These are phyloP conservation scores for Hypotaenidia philippensis DNA, from an alignment of 2,797 vertebrate species.

Conservation along the genomic window DNA sequence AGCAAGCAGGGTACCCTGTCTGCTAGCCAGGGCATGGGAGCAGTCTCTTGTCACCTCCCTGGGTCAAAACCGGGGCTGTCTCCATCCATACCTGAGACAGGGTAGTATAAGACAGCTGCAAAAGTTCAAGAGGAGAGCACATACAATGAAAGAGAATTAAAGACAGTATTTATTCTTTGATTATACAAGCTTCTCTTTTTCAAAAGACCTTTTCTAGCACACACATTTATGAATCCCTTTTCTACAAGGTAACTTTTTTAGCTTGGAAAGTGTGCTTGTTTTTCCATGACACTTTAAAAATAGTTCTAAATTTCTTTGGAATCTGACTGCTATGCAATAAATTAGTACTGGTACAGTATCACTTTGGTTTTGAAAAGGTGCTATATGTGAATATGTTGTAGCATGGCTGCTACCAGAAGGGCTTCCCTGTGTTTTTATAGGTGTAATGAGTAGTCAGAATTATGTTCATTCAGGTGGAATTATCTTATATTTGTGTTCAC, in stretches of 20 bases:
- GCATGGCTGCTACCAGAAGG: not conserved
- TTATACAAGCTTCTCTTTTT: not conserved
- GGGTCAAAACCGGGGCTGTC: not conserved
- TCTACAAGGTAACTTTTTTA: not conserved
- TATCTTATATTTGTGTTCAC: not conserved
- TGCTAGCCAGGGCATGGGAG: not conserved
- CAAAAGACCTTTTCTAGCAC: not conserved
- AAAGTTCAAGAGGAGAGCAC: not conserved
- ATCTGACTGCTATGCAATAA: constrained; percentile 3
- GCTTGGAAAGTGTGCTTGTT: constrained; percentile 14
- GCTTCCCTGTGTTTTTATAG: constrained; percentile 30
- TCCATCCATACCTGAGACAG: not conserved
- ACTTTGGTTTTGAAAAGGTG: not conserved
- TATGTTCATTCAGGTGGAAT: not conserved
- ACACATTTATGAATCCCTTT: not conserved
- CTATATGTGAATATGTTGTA: not conserved
- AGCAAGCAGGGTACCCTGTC: not conserved
- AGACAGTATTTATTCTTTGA: not conserved
- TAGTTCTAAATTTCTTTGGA: constrained; percentile 38
- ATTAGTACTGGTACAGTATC: not conserved
- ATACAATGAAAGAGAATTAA: not conserved
- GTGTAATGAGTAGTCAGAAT: not conserved
- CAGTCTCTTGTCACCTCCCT: not conserved
- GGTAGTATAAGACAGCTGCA: not conserved
- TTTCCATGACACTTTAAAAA: constrained; percentile 16